Evolutionary conservation across 2,888 invertebrate genomes (phyloP).

Genomic region (Tipula vernalis): DNA sequence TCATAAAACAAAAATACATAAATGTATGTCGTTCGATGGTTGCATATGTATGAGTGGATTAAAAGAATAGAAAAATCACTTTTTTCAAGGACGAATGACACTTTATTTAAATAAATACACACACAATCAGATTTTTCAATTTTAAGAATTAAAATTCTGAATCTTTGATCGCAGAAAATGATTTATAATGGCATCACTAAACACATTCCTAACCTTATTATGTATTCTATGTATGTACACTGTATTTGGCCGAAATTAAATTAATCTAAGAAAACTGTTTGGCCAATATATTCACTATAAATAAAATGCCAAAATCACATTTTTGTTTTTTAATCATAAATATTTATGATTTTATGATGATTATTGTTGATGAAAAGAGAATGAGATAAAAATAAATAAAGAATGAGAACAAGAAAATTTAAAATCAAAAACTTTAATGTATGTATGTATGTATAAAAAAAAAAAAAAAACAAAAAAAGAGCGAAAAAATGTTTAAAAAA

Average conservation of each 20-base stretch:
- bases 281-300: background rate
- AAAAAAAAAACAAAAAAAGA: constrained; percentile 10
- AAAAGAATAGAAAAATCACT: background rate
- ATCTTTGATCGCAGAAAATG: background rate
- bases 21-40: background rate
- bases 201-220: background rate
- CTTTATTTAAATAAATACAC: background rate
- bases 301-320: background rate
- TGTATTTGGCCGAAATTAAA: background rate
- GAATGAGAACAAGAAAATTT: background rate
- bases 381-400: background rate
- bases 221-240: background rate
- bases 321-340: background rate
- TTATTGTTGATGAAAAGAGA: background rate
- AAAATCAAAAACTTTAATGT: background rate
- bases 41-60: background rate
- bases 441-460: background rate
- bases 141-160: background rate
- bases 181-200: background rate
- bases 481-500: constrained; percentile 10
- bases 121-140: background rate
- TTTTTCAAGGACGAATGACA: constrained; percentile 4
- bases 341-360: background rate
- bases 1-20: background rate
- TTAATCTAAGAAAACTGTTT: background rate